Evolutionary conservation across 1,140 invertebrate species (phyloP), one percentile per base, ranked within the genome.

Genomic region (Varroa destructor): DNA sequence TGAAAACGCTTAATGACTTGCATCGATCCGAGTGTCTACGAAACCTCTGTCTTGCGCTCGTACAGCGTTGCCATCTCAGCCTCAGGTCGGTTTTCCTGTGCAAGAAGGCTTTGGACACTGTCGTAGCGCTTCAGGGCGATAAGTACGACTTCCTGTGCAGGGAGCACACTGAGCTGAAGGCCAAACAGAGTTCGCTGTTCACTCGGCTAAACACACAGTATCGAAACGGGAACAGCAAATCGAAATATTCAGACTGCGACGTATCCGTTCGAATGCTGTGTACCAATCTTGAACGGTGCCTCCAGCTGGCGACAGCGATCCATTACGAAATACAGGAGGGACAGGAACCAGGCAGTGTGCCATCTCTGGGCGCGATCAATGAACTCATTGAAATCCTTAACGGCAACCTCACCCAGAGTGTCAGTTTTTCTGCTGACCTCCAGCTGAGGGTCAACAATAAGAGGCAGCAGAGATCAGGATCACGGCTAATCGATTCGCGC

Each of bases 61-160:
- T 67, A 2, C 61, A 67, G 37, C 40, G 61, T 36, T 67, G 61
- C 61, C 40, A 40, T 2, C 36, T 67, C 40, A 67, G 61, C 61
- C 40, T 67, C 40, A 67, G 40, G 40, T 67, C 61, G 61, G 61
- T 67, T 12, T 67, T 67, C 46, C 12, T 67, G 61, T 67, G 61
- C 61, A 67, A 67, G 61, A 67, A 67, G 61, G 61, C 61, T 46
- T 40, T 67, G 61, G 61, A 67, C 5, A 67, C 40, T 46, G 61
- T 67, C 37, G 61, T 67, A 12, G 61, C 61, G 2, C 61, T 67
- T 46, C 61, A 67, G 46, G 61, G 61, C 46, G 46, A 37, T 14
- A 67, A 67, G 46, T 67, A 67, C 61, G 61, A 67, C 61, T 67
- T 67, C 61, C 61, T 67, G 61, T 67, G 61, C 61, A 67, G 61